Evolutionary conservation across 2,888 invertebrate species (phyloP), one percentile per base, ranked within the genome.

Genomic region (Elegia similella): DNA sequence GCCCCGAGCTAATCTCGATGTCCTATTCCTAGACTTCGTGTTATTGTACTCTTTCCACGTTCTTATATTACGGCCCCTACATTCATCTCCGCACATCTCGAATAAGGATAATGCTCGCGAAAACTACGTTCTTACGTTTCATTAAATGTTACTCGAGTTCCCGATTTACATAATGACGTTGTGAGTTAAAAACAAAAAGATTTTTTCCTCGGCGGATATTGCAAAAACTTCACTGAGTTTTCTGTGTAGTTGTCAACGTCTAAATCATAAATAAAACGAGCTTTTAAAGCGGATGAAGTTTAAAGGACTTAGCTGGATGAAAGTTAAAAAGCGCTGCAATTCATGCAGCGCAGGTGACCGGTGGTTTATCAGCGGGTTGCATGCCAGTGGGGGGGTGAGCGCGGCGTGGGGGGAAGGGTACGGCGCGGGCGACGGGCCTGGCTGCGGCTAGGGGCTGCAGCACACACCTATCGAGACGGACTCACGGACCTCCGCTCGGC

Each of bases 311-410:
- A 84, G 83, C 72, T 76, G 80, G 82, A 81, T 84, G 82, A 84
- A 84, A 88, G 88, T 88, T 90, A 89, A 90, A 91, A 90, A 89
- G 89, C 88, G 84, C 76, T 86, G 86, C 87, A 86, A 84, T 87
- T 86, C 85, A 88, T 88, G 90, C 88, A 85, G 85, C 78, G 84
- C 91, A 89, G 89, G 91, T 90, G 91, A 89, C 86, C 88, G 82
- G 81, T 67, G 84, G 80, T 86, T 89, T 91, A 91, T 90, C 91
- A 84, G 85, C 71, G 74, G 69, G 73, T 69, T 75, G 82, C 90
- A 90, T 86, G 67, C 75, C 61, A 17, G 50, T 38, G 50, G 61
- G 44, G 65, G 63, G 65, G 64, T 46, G 15, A 7, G 62, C 52
- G 61, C 42, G 58, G 53, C 56, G 59, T 30, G 59, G 58, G 32